Evolutionary conservation across 2,113 vertebrate species (phyloP), one percentile per base, ranked within the genome.

Genomic region (Bubalus kerabau): DNA sequence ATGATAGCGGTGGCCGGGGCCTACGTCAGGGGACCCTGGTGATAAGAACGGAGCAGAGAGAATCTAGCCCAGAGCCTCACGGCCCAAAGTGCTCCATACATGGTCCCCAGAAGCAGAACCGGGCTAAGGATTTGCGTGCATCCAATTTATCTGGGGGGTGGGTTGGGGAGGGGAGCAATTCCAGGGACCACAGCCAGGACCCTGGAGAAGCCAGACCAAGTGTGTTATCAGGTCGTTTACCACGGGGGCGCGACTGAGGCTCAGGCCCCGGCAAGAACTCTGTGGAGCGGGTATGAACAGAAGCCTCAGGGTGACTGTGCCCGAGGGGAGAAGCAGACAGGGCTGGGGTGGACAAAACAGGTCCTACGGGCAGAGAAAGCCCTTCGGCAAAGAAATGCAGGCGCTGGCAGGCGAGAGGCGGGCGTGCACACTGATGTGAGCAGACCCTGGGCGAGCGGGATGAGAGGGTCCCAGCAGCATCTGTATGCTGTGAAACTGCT

Each of bases 111-210:
- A 52, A 48, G 56, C 80, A 57, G 78, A 36, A 8, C 23, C 0
- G 0, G 74, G 84, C 21, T 6, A 23, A 67, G 30, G 48, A 87
- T 40, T 78, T 3, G 0, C 15, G 11, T 0, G 24, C 4, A 0
- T 8, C 76, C 5, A 7, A 28, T 17, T 76, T 56, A 40, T 17
- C 3, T 62, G 19, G 28, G 64, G 14, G 2, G 5, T 23, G 67
- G n/a, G n/a, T n/a, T 74, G n/a, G 67, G n/a, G 67, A 74, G 21
- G 21, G 21, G 57, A 52, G n/a, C 3, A 2, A 64, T 8, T 71
- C 46, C n/a, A 24, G 40, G 56, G 50, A 50, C 48, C 23, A 11
- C 57, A 2, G 10, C 46, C 36, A 11, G 40, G 36, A 78, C 26
- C 11, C 3, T 2, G 8, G 6, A 17, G 36, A 48, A 57, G 36